These are phyloP conservation scores for Bombus breviceps DNA, from an alignment of 1,140 invertebrate genomes.

Conservation along the genomic window DNA sequence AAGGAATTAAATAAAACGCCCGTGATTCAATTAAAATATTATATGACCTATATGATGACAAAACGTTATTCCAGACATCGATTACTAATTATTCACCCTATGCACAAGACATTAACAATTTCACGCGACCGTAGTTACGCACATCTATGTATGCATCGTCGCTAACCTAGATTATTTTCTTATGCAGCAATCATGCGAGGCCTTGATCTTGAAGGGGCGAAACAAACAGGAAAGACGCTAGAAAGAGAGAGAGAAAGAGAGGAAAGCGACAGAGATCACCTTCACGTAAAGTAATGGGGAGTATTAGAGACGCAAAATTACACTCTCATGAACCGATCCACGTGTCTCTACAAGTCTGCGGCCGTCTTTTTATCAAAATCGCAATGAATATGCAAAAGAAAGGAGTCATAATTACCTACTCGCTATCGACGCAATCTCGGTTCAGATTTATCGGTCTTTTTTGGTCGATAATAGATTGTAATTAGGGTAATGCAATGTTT, in stretches of 20 bases:
- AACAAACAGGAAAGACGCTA: not conserved
- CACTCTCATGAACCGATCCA: slow-evolving; percentile 1
- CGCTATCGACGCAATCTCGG: not conserved
- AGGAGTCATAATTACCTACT: too few species aligned
- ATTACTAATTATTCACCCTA: not conserved
- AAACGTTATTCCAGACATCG: not conserved
- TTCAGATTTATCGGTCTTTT: not conserved
- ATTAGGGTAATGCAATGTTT: not conserved
- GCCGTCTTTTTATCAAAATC: not conserved
- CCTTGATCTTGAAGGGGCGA: slow-evolving; percentile 68
- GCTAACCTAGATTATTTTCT: slow-evolving; percentile 72
- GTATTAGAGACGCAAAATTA: not conserved
- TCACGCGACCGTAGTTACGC: not conserved
- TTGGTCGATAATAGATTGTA: not conserved
- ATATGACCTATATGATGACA: not conserved
- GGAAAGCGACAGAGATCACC: slow-evolving; percentile 48
- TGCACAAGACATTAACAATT: not conserved
- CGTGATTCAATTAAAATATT: not conserved
- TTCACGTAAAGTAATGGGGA: slow-evolving; percentile 51
- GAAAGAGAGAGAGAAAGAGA: not conserved
- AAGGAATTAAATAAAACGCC: not conserved
- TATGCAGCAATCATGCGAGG: slow-evolving; percentile 59
- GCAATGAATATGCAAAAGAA: not conserved
- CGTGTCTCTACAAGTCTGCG: not conserved
- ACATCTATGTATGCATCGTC: slow-evolving; percentile 2